Base-by-base conservation (phyloP, 1,140 invertebrate species). In the Lasaia peninsularis region DNA sequence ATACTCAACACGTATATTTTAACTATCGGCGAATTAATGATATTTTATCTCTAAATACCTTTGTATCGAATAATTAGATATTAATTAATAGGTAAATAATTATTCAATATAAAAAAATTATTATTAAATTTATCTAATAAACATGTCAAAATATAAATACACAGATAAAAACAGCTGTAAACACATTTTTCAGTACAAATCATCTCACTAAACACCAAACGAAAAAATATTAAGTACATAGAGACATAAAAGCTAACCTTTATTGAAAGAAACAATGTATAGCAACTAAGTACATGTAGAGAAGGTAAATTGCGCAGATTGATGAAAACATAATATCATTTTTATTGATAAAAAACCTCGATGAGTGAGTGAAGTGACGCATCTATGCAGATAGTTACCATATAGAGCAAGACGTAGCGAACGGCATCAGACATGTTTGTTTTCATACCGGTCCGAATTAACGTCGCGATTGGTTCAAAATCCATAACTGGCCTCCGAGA, bases 401-500 rank as follows among this genome's bases (percentile, higher is more conserved):
- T 74, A 71, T 74, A 75, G 74, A 78, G 73, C 69, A 78, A 77
- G 73, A 77, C 73, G 77, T 78, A 85, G 74, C 75, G 68, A 83
- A 77, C 77, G 80, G 78, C 75, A 78, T 76, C 75, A 76, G 84
- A 86, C 82, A 85, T 86, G 81, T 86, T 86, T 88, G 86, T 88
- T 88, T 88, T 88, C 83, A 88, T 88, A 88, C 83, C 86, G 81
- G 86, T 88, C 86, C 79, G 81, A 86, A 88, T 88, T 88, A 88
- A 86, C 83, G 83, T 88, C 76, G 83, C 86, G 83, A 89, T 89
- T 89, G 88, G 88, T 88, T 86, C 79, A 86, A 88, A 88, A 89
- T 88, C 86, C 86, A 87, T 86, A 86, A 88, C 84, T 88, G 87
- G 84, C 87, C 84, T 82, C 85, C 69, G 78, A 80, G 81, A 86